These are phyloP conservation scores for Notolabrus celidotus DNA, from an alignment of 2,797 vertebrate species.

Conservation along the genomic window DNA sequence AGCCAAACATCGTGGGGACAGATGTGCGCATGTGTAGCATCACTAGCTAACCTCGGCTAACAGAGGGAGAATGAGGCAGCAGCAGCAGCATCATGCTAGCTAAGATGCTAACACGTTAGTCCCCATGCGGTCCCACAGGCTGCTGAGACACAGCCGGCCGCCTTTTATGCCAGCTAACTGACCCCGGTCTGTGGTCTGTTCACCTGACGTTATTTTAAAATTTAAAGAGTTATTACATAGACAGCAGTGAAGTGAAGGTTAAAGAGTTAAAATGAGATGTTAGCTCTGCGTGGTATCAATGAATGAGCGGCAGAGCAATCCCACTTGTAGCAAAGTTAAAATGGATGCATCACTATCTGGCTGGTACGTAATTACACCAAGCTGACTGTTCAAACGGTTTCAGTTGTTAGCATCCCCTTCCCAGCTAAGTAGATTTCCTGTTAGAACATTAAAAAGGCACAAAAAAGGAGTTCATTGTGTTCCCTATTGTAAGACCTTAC, in stretches of 20 bases:
- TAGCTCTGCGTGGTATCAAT: neutral
- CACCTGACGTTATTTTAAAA: accelerated
- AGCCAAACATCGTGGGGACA: accelerated
- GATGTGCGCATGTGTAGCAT: accelerated
- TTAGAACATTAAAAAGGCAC: accelerated
- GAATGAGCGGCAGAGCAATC: conserved; percentile 30
- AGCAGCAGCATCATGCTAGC: conserved; percentile 20
- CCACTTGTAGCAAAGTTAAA: conserved; percentile 47
- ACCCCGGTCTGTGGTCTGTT: accelerated
- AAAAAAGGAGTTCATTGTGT: accelerated
- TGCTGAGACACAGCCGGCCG: neutral
- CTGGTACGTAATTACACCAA: neutral
- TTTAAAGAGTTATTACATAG: neutral
- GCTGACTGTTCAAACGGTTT: no score
- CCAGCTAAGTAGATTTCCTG: no score
- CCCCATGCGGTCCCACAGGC: conserved; percentile 70
- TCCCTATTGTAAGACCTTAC: conserved; percentile 63
- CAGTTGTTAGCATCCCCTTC: no score
- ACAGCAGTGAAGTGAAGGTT: no score
- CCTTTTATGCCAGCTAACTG: neutral
- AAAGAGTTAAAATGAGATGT: accelerated
- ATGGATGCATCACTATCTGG: conserved; percentile 56
- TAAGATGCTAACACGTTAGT: conserved; percentile 60
- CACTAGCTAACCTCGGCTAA: neutral
- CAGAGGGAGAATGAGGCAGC: conserved; percentile 5